Evolutionary conservation across 1,140 invertebrate genomes (phyloP), one percentile per base, ranked within the genome.

Genomic region (Neuroterus valhalla): DNA sequence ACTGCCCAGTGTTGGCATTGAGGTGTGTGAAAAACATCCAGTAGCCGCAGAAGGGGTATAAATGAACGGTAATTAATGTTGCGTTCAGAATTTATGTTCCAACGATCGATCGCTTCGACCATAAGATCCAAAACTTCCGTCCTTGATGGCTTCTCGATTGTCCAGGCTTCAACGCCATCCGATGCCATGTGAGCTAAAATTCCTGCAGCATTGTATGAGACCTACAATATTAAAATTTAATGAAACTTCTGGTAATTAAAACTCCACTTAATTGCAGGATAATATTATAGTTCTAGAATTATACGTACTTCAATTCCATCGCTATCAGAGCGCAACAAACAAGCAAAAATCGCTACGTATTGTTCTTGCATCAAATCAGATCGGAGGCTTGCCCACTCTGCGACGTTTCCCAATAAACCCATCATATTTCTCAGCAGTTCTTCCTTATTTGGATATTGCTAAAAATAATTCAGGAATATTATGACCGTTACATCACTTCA

Each of bases 1-100:
- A 96, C 94, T 2, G 97, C 97, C 98, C 98, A 99, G 85, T 97
- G 94, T 86, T 98, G 97, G 88, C 96, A 98, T 85, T 96, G 94
- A 0, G 96, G 95, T 3, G 96, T 97, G 78, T 97, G 94, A 84
- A 94, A 93, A 69, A 95, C 93, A 77, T 93, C 91, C 4, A 98
- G 91, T 48, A 99, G 89, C 72, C 95, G 92, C 8, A 99, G 89
- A 77, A 98, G 96, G 3, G 98, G 98, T 84, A 96, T 93, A 91
- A 99, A 98, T 19, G 96, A 98, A 76, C 97, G 93, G 88, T 99
- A 99, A 90, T 99, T 99, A 75, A 99, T 99, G 85, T 98, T 99
- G 26, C 98, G 91, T 80, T 95, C 94, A 11, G 96, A 94, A 55
- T 92, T 90, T 15, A 99, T 88, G 83, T 97, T 93, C 98, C 98